Evolutionary conservation across 2,888 invertebrate genomes (phyloP).

Genomic region (Xestoiulus laeticollis): DNA sequence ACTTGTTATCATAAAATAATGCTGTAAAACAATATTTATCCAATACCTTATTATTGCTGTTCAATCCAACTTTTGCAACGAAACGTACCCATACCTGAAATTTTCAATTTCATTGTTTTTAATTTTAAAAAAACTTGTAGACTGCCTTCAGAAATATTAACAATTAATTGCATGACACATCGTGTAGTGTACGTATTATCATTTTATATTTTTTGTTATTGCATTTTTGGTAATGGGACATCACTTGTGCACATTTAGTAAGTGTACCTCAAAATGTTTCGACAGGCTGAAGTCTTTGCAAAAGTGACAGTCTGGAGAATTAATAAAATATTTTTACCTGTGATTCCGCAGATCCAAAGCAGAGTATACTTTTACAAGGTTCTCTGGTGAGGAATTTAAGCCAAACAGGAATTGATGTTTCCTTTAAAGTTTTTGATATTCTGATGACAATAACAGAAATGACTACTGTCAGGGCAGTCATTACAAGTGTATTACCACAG

Average conservation of each 20-base stretch:
- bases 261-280: no score
- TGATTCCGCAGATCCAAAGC: neutral
- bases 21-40: neutral
- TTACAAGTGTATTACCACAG: slow-evolving; percentile 43
- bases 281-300: no score
- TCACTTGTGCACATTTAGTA: no score
- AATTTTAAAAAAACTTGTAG: no score
- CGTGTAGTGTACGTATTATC: no score
- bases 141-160: no score
- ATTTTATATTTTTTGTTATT: no score
- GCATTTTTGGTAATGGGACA: no score
- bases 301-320: no score
- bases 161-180: no score
- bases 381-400: neutral
- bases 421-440: neutral
- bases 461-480: neutral
- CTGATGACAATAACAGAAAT: slow-evolving; percentile 1
- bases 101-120: neutral
- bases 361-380: neutral
- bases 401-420: slow-evolving; percentile 4
- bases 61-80: neutral
- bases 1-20: no score
- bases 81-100: neutral
- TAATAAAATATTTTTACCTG: neutral
- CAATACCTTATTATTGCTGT: neutral